These are phyloP conservation scores for crab-eating macaque (Macaca fascicularis) DNA, from an alignment of 2,113 vertebrate genomes.

Conservation along the genomic window T2T-MFA8v1.1 NC_088391.1:24603501-24604000, in stretches of 20 bases:
- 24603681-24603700: neutral
- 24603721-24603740: neutral
- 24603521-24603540: too few species aligned
- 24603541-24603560: too few species aligned
- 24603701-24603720: neutral
- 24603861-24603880: too few species aligned
- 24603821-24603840: neutral
- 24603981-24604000: too few species aligned
- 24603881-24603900: too few species aligned
- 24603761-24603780: neutral
- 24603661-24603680: neutral
- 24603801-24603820: neutral
- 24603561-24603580: too few species aligned
- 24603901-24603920: too few species aligned
- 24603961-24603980: too few species aligned
- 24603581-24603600: neutral
- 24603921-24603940: too few species aligned
- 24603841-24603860: neutral
- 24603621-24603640: neutral
- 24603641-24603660: neutral
- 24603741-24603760: neutral
- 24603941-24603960: too few species aligned
- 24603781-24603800: neutral
- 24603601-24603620: neutral
- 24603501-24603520: too few species aligned